phyloP scores from a whole-genome alignment of 2,113 vertebrate species.

The Rhabdomys dilectus region DNA sequence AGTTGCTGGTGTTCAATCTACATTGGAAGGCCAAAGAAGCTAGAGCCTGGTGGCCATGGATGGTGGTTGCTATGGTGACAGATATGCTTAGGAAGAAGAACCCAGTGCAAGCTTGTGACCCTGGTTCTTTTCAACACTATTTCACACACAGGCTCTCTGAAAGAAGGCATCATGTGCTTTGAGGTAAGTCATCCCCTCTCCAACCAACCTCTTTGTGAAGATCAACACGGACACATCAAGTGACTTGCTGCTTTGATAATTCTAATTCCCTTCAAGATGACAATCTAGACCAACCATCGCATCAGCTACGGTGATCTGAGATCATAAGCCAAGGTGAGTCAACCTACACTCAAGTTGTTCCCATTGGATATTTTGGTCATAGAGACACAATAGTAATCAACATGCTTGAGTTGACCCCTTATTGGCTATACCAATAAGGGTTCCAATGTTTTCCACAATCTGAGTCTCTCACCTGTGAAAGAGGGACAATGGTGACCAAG shows the following conservation, averaged over 20 bases:
- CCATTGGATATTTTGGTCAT: not conserved
- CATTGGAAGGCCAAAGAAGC: not conserved
- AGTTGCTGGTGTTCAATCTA: not conserved
- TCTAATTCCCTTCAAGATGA: not conserved
- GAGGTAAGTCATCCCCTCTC: no score
- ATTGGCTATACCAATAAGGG: accelerated
- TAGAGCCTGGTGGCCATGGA: not conserved
- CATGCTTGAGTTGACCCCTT: no score
- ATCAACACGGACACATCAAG: not conserved
- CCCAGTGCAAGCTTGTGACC: no score
- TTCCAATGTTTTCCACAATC: not conserved
- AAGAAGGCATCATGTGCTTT: not conserved
- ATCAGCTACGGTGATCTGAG: not conserved
- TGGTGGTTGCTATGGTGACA: not conserved
- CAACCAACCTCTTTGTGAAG: not conserved
- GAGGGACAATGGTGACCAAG: not conserved
- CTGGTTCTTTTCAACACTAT: not conserved
- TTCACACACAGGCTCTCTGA: not conserved
- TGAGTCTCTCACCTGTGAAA: not conserved
- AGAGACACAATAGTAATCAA: not conserved
- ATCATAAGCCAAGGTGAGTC: not conserved
- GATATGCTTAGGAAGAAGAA: not conserved
- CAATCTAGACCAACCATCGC: no score
- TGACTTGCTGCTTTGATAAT: not conserved
- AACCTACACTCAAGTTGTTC: not conserved